Evolutionary conservation across 2,797 vertebrate genomes (phyloP).

Genomic region (Chaetodon trifasciatus): DNA sequence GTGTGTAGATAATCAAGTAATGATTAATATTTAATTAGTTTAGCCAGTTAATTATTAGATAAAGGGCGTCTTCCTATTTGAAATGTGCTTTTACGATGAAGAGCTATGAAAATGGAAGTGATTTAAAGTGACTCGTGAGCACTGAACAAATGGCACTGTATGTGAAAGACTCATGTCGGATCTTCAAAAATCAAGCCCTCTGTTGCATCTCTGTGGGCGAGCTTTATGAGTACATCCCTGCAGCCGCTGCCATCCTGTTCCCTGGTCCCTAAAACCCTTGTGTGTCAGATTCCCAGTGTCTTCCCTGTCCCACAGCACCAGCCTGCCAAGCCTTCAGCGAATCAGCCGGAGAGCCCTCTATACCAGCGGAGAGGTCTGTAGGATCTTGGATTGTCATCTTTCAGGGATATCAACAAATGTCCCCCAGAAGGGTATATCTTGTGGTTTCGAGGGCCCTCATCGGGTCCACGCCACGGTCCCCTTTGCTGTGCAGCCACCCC

Average conservation of each 20-base stretch:
- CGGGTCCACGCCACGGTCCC: neutral
- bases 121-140: neutral
- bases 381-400: slow-evolving; percentile 18
- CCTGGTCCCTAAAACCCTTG: neutral
- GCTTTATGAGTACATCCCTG: neutral
- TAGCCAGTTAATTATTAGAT: neutral
- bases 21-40: neutral
- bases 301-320: neutral
- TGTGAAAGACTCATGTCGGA: no score
- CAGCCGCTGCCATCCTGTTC: neutral
- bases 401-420: slow-evolving; percentile 13
- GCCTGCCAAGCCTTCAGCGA: slow-evolving; percentile 5
- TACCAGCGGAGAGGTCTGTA: neutral
- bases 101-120: no score
- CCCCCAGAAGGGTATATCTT: neutral
- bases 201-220: neutral
- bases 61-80: no score
- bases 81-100: no score
- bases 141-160: neutral
- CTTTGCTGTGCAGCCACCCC: neutral
- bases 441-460: neutral
- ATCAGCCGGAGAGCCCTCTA: slow-evolving; percentile 1
- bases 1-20: neutral
- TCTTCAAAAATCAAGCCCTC: no score
- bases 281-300: neutral